Evolutionary conservation across 2,113 vertebrate species (phyloP).

Genomic region (Gyps fulvus): DNA sequence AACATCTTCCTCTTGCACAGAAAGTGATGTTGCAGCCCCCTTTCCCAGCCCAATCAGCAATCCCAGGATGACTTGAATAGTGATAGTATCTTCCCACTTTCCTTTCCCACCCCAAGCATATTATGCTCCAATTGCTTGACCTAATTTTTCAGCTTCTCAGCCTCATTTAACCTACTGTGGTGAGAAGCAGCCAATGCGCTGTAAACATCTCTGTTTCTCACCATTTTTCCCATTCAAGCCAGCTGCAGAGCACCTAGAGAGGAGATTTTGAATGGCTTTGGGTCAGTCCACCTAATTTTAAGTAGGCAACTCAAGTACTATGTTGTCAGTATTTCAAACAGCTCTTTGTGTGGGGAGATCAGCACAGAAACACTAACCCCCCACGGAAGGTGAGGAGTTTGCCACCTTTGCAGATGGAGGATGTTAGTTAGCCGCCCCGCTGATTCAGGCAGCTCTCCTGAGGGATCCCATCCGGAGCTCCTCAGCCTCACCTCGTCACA

Average conservation of each 20-base stretch:
- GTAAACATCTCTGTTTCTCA: background rate
- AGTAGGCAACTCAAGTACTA: background rate
- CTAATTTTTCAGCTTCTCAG: slow-evolving; percentile 29
- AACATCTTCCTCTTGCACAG: background rate
- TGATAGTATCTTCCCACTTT: background rate
- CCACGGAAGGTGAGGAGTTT: fast-evolving
- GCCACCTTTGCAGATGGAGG: background rate
- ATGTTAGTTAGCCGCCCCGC: background rate
- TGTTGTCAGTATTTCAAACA: background rate
- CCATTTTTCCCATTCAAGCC: background rate
- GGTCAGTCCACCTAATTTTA: background rate
- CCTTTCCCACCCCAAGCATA: background rate
- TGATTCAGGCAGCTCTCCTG: background rate
- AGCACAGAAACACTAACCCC: background rate
- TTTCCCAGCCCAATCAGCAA: background rate
- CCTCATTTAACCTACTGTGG: slow-evolving; percentile 30
- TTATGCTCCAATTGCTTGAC: slow-evolving; percentile 35
- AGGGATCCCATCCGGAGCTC: background rate
- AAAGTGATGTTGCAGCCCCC: background rate
- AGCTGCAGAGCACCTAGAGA: background rate
- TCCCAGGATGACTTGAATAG: background rate
- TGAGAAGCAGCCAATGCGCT: background rate
- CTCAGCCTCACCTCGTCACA: background rate
- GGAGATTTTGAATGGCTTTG: background rate
- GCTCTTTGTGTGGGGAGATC: background rate